phyloP scores from a whole-genome alignment of 1,140 invertebrate species.

The Araneus ventricosus region DNA sequence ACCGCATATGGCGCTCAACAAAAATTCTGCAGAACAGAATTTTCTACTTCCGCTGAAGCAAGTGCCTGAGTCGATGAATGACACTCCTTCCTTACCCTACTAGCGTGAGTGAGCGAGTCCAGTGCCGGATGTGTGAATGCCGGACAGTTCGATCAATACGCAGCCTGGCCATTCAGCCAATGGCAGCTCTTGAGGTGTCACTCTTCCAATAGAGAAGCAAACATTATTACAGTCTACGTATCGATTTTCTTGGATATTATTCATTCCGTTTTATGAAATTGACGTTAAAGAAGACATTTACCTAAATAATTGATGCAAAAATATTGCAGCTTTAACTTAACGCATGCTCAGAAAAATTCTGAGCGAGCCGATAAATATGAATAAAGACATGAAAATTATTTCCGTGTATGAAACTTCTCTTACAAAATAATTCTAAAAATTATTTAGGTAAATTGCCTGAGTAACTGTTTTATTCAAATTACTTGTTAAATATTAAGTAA shows the following conservation, averaged over 20 bases:
- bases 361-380: too few relatives aligned
- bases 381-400: too few relatives aligned
- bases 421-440: too few relatives aligned
- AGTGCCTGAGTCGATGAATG: neutral
- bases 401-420: too few relatives aligned
- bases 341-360: too few relatives aligned
- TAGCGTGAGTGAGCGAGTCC: neutral
- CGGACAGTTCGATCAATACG: neutral
- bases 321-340: neutral
- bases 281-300: neutral
- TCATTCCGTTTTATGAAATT: neutral
- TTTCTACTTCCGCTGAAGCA: neutral
- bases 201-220: conserved; percentile 25
- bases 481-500: neutral
- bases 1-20: neutral
- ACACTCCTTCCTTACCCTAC: conserved; percentile 4
- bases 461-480: too few relatives aligned
- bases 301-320: neutral
- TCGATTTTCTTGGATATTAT: conserved; percentile 17
- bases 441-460: too few relatives aligned
- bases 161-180: neutral
- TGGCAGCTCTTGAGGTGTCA: conserved; percentile 9
- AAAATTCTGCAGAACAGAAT: neutral
- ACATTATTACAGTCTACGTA: neutral
- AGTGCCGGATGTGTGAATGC: conserved; percentile 22